Base-by-base conservation (phyloP, 2,888 invertebrate genomes). In the Gisinianus flammeolus region DNA sequence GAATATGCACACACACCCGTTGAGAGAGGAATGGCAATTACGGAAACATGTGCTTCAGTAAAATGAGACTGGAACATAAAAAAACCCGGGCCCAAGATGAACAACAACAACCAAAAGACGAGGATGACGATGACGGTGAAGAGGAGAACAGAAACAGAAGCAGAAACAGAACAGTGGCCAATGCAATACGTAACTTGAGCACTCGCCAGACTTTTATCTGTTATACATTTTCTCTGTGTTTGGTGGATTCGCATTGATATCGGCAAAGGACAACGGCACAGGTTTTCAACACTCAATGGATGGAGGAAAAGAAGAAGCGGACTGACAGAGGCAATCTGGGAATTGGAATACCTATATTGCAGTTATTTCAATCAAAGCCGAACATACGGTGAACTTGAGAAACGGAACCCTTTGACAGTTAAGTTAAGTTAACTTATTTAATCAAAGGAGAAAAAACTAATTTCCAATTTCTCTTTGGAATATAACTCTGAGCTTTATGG, bases 11-110 rank as follows among this genome's bases (percentile, higher is more conserved):
- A 56, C 22, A 3, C 56, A n/a, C 52, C 8, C 52, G 66, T 31
- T 52, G 74, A 74, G 35, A 74, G 52, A 52, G 44, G 64, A 30
- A 19, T 66, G 67, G 52, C 74, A 74, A 74, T 74, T 74, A 74
- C 74, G 66, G 74, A 67, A 74, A 74, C 74, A 74, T 74, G 74
- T 74, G 66, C 66, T 74, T 58, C 28, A 26, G 74, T 74, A 74
- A 74, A 74, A 74, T 74, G 74, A 74, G 74, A 74, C 26, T 66
- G 26, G 62, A 12, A 6, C 44, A 44, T 44, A 56, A 56, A 31
- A 74, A 66, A 74, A 74, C 74, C 64, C 74, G 66, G 66, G 58
- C 26, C 26, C 26, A 72, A 56, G 52, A 62, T 19, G 33, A 67
- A 19, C 31, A 2, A 19, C 2, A 26, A 19, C 24, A 28, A 56